Conservation (phyloP, 2,888 invertebrate species). For the Sminthurides aquaticus region DNA sequence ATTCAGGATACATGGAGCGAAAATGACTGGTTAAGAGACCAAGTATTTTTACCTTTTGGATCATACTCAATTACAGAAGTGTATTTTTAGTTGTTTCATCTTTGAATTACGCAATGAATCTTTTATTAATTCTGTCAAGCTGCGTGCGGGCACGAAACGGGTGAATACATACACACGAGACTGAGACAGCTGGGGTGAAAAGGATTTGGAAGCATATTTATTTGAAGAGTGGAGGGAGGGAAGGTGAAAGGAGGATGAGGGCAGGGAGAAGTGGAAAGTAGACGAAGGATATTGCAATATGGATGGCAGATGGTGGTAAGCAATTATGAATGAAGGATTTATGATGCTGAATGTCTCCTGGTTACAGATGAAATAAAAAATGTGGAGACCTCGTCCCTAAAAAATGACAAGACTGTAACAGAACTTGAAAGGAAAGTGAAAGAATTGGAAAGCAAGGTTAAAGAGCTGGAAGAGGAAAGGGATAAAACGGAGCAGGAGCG, state of each 20-base stretch:
- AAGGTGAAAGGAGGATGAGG: no score
- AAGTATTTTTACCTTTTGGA: not conserved
- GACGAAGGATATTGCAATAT: no score
- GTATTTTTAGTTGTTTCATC: not conserved
- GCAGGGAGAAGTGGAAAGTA: no score
- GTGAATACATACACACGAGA: no score
- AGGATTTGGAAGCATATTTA: no score
- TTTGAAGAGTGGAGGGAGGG: no score
- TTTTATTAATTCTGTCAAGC: no score
- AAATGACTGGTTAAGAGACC: not conserved
- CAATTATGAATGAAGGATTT: not conserved
- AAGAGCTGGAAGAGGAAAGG: constrained; percentile 50
- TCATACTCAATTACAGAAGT: not conserved
- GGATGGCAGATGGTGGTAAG: no score
- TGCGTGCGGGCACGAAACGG: no score
- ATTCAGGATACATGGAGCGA: not conserved
- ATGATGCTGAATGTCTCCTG: not conserved
- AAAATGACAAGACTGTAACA: constrained; percentile 29
- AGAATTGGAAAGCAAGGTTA: constrained; percentile 49
- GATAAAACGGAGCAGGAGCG: constrained; percentile 47
- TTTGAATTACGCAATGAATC: not conserved
- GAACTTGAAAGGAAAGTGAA: constrained; percentile 49
- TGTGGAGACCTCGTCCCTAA: constrained; percentile 28
- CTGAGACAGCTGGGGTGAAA: no score
- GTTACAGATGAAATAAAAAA: constrained; percentile 35